Evolutionary conservation across 2,888 invertebrate genomes (phyloP).

Genomic region (Drosophila diplacantha): DNA sequence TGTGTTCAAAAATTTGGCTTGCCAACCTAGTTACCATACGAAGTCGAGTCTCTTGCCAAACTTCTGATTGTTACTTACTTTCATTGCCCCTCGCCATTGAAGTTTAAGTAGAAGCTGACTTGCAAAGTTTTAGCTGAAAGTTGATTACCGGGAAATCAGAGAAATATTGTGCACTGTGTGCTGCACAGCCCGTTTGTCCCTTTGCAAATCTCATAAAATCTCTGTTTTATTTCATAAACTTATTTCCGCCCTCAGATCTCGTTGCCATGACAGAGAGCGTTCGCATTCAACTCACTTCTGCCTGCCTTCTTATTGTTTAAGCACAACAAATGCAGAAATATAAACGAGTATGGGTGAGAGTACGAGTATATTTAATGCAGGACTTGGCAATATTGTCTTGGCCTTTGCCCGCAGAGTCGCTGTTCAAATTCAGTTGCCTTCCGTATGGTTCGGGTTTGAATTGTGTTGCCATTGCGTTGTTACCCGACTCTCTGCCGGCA

Average conservation of each 20-base stretch:
- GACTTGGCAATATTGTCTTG: slow-evolving; percentile 41
- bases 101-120: slow-evolving; percentile 16
- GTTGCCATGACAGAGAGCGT: slow-evolving; percentile 27
- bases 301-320: slow-evolving; percentile 29
- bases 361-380: slow-evolving; percentile 52
- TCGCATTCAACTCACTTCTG: slow-evolving; percentile 13
- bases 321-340: slow-evolving; percentile 9
- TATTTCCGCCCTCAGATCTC: slow-evolving; percentile 9
- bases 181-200: background rate
- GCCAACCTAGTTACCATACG: background rate
- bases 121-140: slow-evolving; percentile 13
- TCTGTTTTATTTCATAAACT: slow-evolving; percentile 16
- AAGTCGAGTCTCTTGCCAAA: background rate
- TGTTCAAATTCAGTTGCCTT: slow-evolving; percentile 3
- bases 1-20: background rate
- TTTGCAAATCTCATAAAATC: slow-evolving; percentile 24
- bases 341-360: background rate
- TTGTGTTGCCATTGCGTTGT: slow-evolving; percentile 40
- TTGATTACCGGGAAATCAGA: slow-evolving; percentile 11
- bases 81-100: background rate
- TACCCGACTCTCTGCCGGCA: slow-evolving; percentile 40
- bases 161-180: background rate
- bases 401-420: slow-evolving; percentile 27
- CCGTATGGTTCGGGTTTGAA: slow-evolving; percentile 4
- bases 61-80: background rate